A percentile compares a stretch with the other conserved stretches of the same genome.
Evolutionary conservation across 30 jellyfish, hydroid and myxozoan species (phyloP).

Genomic region (Cassiopea xamachana): DNA sequence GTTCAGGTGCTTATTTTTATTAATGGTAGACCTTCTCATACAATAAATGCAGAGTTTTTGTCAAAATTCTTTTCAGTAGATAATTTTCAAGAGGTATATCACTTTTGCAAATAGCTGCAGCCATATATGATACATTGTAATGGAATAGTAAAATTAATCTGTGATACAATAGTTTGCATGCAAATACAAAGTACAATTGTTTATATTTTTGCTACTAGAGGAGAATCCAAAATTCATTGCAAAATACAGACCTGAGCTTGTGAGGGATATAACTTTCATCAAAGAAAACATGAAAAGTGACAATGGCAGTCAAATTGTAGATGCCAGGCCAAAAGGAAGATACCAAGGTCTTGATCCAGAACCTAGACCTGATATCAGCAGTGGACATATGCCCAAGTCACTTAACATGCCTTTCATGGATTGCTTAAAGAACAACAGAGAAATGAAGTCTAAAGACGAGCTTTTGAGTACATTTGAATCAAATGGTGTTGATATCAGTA

Average conservation of each 20-base stretch:
- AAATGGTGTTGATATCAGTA: slow-evolving; percentile 66
- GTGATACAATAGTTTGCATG: too few species aligned
- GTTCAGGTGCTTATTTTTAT: too few species aligned
- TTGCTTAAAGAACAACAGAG: slow-evolving; percentile 51
- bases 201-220: slow-evolving; percentile 20
- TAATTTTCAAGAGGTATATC: too few species aligned
- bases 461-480: slow-evolving; percentile 39
- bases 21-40: too few species aligned
- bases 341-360: slow-evolving; percentile 75
- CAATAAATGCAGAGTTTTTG: too few species aligned
- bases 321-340: slow-evolving; percentile 89
- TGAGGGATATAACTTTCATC: slow-evolving; percentile 65
- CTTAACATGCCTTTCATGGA: slow-evolving; percentile 72
- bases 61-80: too few species aligned
- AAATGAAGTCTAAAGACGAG: slow-evolving; percentile 58
- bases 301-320: slow-evolving; percentile 73
- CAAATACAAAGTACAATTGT: too few species aligned
- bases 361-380: slow-evolving; percentile 66
- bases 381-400: slow-evolving; percentile 95
- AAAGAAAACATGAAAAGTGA: slow-evolving; percentile 40
- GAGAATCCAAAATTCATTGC: slow-evolving; percentile 55
- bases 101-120: too few species aligned
- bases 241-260: slow-evolving; percentile 48
- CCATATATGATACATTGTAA: too few species aligned
- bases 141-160: too few species aligned